Evolutionary conservation across 2,888 invertebrate genomes (phyloP).

Genomic region (Tachina fera): DNA sequence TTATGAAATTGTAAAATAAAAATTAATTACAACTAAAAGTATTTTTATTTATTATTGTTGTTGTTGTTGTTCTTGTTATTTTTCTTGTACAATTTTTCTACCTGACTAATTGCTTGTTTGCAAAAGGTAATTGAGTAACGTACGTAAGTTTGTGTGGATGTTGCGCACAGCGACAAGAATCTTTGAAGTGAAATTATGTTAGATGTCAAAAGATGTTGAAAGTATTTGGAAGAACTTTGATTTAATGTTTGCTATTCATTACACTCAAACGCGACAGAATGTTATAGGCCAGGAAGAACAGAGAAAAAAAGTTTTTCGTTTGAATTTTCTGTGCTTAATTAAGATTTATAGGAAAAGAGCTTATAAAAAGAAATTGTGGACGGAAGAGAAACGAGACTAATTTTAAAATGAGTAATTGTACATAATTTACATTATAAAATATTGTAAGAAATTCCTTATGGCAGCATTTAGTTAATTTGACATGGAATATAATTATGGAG

Average conservation of each 20-base stretch:
- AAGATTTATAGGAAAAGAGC: slow-evolving; percentile 34
- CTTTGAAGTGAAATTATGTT: slow-evolving; percentile 53
- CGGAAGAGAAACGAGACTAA: slow-evolving; percentile 1
- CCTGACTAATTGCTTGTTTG: slow-evolving; percentile 67
- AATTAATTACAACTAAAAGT: slow-evolving; percentile 71
- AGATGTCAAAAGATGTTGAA: slow-evolving; percentile 62
- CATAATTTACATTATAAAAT: slow-evolving; percentile 1
- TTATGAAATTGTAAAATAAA: slow-evolving; percentile 66
- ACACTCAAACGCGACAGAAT: slow-evolving; percentile 20
- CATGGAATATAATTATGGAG: too few species aligned
- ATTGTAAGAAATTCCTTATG: neutral
- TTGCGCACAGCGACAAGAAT: neutral
- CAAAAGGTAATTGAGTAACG: slow-evolving; percentile 61
- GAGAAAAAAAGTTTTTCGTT: slow-evolving; percentile 19
- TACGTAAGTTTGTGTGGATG: neutral
- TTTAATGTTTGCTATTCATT: slow-evolving; percentile 63
- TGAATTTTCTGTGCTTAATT: slow-evolving; percentile 39
- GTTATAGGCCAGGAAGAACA: slow-evolving; percentile 36
- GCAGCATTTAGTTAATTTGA: too few species aligned
- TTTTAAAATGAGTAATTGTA: neutral
- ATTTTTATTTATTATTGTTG: slow-evolving; percentile 42
- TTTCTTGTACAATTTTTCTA: slow-evolving; percentile 46
- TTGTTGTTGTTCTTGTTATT: slow-evolving; percentile 3
- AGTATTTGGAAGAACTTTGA: slow-evolving; percentile 60
- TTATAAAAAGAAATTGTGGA: neutral